phyloP scores from a whole-genome alignment of 1,140 invertebrate species.

The Lepidotrigona ventralis region DNA sequence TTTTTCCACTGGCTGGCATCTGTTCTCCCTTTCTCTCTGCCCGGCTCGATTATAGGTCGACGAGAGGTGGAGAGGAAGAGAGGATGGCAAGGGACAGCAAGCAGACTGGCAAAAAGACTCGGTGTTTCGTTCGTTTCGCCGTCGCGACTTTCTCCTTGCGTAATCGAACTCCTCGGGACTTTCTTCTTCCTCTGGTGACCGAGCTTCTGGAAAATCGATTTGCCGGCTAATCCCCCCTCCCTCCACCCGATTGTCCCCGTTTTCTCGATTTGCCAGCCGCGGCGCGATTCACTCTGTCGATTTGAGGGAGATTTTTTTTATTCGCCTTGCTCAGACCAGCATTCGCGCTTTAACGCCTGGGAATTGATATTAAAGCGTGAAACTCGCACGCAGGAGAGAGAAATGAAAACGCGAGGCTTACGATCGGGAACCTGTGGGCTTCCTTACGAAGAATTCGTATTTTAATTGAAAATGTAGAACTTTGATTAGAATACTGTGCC shows the following conservation, averaged over 20 bases:
- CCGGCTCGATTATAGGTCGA: slow-evolving; percentile 54
- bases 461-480: too few relatives aligned
- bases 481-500: too few relatives aligned
- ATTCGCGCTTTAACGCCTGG: too few relatives aligned
- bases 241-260: background rate
- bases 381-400: too few relatives aligned
- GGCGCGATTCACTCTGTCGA: background rate
- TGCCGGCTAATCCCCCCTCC: background rate
- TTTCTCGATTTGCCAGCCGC: background rate
- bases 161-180: slow-evolving; percentile 51
- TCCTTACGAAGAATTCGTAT: too few relatives aligned
- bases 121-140: slow-evolving; percentile 54
- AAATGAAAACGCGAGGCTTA: too few relatives aligned
- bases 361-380: too few relatives aligned
- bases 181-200: slow-evolving; percentile 44
- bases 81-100: slow-evolving; percentile 27
- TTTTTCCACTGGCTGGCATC: background rate
- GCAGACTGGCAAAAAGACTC: slow-evolving; percentile 33
- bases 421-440: too few relatives aligned
- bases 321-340: too few relatives aligned
- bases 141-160: slow-evolving; percentile 68
- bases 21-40: slow-evolving; percentile 6
- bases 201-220: slow-evolving; percentile 1
- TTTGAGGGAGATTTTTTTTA: background rate
- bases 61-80: slow-evolving; percentile 19